phyloP scores from a whole-genome alignment of 2,113 vertebrate species.

The Panthera uncia region DNA sequence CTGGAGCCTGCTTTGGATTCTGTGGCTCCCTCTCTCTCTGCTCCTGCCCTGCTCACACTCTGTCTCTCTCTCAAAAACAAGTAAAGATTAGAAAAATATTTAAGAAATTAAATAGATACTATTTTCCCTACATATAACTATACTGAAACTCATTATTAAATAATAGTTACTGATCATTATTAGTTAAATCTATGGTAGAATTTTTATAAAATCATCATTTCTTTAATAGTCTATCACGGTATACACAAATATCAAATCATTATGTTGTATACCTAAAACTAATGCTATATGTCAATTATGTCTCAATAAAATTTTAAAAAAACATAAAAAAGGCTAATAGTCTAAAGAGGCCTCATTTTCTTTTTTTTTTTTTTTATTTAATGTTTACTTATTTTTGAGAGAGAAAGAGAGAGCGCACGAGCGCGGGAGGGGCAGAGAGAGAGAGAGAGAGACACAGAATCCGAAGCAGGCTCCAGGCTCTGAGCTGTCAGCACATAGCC shows the following conservation, averaged over 20 bases:
- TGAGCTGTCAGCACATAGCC: too few species aligned
- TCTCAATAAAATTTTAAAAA: not conserved
- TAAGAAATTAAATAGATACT: not conserved
- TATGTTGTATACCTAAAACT: not conserved
- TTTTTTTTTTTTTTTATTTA: too few species aligned
- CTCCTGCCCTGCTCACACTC: too few species aligned
- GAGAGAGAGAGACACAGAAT: too few species aligned
- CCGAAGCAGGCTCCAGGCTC: too few species aligned
- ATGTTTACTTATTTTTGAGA: too few species aligned
- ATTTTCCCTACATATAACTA: not conserved
- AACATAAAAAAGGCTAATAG: not conserved
- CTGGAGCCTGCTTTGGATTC: too few species aligned
- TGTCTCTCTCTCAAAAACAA: too few species aligned
- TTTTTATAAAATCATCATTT: not conserved
- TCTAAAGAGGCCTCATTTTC: conserved; percentile 3
- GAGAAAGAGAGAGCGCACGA: too few species aligned
- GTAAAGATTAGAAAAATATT: too few species aligned
- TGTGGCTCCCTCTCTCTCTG: too few species aligned
- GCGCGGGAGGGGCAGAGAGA: too few species aligned
- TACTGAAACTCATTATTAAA: conserved; percentile 31
- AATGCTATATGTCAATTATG: not conserved
- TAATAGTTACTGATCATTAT: not conserved
- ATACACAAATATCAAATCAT: not conserved
- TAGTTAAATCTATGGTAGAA: not conserved
- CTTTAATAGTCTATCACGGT: not conserved